phyloP scores from a whole-genome alignment of 35 echinoderm and acorn worm genomes.

The Lytechinus pictus region DNA sequence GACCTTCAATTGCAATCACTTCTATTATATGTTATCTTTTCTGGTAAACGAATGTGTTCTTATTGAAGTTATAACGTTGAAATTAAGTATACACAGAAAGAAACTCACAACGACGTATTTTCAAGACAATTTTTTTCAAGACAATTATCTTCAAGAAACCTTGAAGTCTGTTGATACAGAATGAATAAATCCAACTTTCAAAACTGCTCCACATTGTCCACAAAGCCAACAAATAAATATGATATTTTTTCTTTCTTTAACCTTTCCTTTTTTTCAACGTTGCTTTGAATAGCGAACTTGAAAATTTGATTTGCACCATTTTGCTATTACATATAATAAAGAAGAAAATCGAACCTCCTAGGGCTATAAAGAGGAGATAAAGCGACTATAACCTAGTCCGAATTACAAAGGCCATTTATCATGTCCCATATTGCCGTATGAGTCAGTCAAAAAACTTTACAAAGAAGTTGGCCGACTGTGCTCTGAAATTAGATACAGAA shows the following conservation, averaged over 20 bases:
- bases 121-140: not conserved
- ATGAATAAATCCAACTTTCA: not conserved
- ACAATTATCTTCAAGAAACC: not conserved
- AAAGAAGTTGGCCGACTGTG: not conserved
- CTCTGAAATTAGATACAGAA: not conserved
- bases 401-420: conserved; percentile 5
- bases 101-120: not conserved
- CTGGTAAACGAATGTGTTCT: too few species aligned
- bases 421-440: not conserved
- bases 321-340: not conserved
- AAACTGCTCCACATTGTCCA: not conserved
- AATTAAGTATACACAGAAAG: too few species aligned
- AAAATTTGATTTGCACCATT: not conserved
- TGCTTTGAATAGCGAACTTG: not conserved
- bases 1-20: too few species aligned
- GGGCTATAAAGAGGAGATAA: not conserved
- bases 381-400: not conserved
- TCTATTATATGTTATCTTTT: too few species aligned
- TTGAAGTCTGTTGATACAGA: not conserved
- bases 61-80: too few species aligned
- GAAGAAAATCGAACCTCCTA: not conserved
- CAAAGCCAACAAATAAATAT: not conserved
- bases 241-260: not conserved
- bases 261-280: not conserved
- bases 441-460: not conserved